Base-by-base conservation (phyloP, 2,797 vertebrate genomes). In the Lophotriccus pileatus region DNA sequence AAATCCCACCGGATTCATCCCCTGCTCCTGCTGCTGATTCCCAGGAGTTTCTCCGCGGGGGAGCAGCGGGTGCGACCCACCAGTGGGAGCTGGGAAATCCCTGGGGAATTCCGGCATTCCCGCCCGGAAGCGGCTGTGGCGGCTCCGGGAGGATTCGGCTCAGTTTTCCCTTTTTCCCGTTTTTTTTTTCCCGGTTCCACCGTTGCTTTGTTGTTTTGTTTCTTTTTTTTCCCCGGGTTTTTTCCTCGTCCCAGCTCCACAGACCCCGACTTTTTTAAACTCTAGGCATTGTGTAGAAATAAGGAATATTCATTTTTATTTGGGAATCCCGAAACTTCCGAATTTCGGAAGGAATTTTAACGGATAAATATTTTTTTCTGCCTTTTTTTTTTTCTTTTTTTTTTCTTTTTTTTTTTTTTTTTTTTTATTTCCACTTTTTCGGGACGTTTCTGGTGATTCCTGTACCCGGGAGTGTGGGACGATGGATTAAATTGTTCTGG, bases 401-500 rank as follows among this genome's bases (percentile, higher is more conserved):
- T 59, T 43, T 58, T 19, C 13, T 36, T 15, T 39, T 50, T 66
- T 60, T 46, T 12, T 44, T 4, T 23, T 23, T 52, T 41, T 50
- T 32, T 30, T 67, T 56, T 28, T 7, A 13, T 76, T 62, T 50
- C 58, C 58, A 17, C 36, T 55, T 76, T 78, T 55, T 36, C 2
- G 62, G 70, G 50, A 37, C 9, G 5, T 24, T 52, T 52, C 80
- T 34, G 37, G 58, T 50, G 58, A 25, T 87, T 91, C 64, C 62
- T 91, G 89, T 70, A 59, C 58, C 77, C 25, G 77, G 89, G 58
- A 59, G 34, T 36, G 37, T 30, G 84, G 77, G 70, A 87, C 32
- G 84, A 55, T 47, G 78, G 84, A 91, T 87, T 87, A 87, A 91
- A 91, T 53, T 72, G 37, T 82, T 58, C 89, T 87, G 84, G 89